Evolutionary conservation across 2,888 invertebrate genomes (phyloP).

Genomic region (Euplexia lucipara): DNA sequence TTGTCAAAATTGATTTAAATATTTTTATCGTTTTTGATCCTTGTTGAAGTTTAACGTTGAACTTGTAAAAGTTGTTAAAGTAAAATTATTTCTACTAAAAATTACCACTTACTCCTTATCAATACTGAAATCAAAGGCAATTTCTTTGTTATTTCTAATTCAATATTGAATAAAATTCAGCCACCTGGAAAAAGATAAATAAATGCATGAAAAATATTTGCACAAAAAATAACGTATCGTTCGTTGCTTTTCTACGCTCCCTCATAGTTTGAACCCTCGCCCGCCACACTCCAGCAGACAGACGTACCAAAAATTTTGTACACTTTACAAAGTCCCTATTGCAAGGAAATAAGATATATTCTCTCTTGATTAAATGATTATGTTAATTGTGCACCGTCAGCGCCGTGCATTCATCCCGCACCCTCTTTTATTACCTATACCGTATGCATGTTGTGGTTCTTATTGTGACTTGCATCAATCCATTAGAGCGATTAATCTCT

Average conservation of each 20-base stretch:
- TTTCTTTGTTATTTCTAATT: background rate
- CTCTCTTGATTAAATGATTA: constrained; percentile 58
- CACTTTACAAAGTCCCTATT: constrained; percentile 67
- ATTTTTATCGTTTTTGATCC: background rate
- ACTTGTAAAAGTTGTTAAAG: too few relatives aligned
- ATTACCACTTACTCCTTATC: background rate
- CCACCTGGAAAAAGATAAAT: constrained; percentile 78
- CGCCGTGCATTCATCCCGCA: constrained; percentile 86
- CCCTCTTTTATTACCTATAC: constrained; percentile 88
- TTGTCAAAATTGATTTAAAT: background rate
- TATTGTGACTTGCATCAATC: constrained; percentile 85
- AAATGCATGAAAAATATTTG: constrained; percentile 80
- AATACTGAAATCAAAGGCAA: background rate
- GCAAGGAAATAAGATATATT: constrained; percentile 71
- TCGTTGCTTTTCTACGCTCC: constrained; percentile 80
- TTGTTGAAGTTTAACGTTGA: background rate
- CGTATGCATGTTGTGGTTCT: constrained; percentile 87
- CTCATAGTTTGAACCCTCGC: constrained; percentile 83
- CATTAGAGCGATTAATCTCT: constrained; percentile 87
- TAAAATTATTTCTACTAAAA: background rate
- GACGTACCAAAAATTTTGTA: constrained; percentile 69
- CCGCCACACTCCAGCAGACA: constrained; percentile 84
- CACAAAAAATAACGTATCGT: constrained; percentile 76
- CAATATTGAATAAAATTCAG: constrained; percentile 55
- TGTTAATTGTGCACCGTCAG: constrained; percentile 72